phyloP scores from a whole-genome alignment of 2,797 vertebrate genomes.

The Periophthalmus magnuspinnatus region DNA sequence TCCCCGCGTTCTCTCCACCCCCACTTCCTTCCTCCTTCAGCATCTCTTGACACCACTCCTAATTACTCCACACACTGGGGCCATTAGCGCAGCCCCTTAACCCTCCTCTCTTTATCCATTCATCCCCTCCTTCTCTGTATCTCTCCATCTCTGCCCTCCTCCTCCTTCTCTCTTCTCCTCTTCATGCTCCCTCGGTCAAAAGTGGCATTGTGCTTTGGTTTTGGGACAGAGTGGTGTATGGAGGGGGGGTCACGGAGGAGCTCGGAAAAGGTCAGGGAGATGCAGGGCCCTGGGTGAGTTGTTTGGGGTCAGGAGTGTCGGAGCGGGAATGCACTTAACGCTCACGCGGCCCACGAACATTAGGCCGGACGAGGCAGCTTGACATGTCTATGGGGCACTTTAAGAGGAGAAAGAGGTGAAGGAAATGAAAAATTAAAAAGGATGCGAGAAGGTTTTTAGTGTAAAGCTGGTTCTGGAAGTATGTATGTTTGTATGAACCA shows the following conservation, averaged over 20 bases:
- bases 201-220: slow-evolving; percentile 59
- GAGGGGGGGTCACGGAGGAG: slow-evolving; percentile 47
- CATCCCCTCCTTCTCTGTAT: slow-evolving; percentile 48
- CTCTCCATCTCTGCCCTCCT: slow-evolving; percentile 63
- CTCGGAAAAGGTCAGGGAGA: slow-evolving; percentile 68
- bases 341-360: slow-evolving; percentile 50
- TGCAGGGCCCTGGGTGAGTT: slow-evolving; percentile 51
- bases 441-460: too few relatives aligned
- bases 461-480: too few relatives aligned
- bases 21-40: slow-evolving; percentile 19
- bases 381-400: slow-evolving; percentile 23
- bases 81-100: slow-evolving; percentile 65
- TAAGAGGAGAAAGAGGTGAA: slow-evolving; percentile 18
- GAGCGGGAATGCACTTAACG: slow-evolving; percentile 62
- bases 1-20: slow-evolving; percentile 22
- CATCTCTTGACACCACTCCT: slow-evolving; percentile 59
- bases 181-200: slow-evolving; percentile 62
- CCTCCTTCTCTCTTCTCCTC: too few relatives aligned
- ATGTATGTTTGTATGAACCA: too few relatives aligned
- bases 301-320: slow-evolving; percentile 58
- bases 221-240: slow-evolving; percentile 60
- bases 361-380: slow-evolving; percentile 34
- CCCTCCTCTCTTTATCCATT: slow-evolving; percentile 61
- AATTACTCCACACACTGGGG: slow-evolving; percentile 69
- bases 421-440: too few relatives aligned